phyloP scores from a whole-genome alignment of 2,797 vertebrate genomes.

The Paramormyrops hopkinsi region DNA sequence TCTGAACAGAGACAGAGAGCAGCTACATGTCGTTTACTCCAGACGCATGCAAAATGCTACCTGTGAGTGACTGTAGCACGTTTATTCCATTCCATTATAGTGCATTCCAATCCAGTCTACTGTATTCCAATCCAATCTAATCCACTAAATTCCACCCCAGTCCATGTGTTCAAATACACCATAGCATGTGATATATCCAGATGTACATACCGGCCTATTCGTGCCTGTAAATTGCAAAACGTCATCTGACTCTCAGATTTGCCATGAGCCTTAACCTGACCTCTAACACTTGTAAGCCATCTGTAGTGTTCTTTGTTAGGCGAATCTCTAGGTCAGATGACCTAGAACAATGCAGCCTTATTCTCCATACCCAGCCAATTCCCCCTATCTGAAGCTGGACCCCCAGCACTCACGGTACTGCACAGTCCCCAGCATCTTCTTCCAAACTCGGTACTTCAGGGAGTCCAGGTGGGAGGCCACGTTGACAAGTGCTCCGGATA shows the following conservation, averaged over 20 bases:
- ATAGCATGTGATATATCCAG: background rate
- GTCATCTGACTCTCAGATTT: background rate
- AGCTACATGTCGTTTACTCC: background rate
- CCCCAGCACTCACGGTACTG: slow-evolving; percentile 51
- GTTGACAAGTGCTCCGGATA: slow-evolving; percentile 46
- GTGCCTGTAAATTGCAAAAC: background rate
- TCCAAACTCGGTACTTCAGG: slow-evolving; percentile 50
- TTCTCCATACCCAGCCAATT: background rate
- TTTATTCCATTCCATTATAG: background rate
- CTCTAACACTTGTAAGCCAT: background rate
- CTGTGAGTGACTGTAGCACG: background rate
- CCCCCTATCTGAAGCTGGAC: background rate
- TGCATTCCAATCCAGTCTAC: background rate
- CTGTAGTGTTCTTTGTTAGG: background rate
- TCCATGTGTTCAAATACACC: background rate
- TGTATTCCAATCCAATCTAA: background rate
- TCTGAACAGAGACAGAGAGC: slow-evolving; percentile 35
- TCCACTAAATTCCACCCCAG: background rate
- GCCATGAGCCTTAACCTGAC: background rate
- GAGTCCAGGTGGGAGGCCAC: slow-evolving; percentile 55
- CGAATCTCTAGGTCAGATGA: background rate
- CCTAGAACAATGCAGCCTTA: background rate
- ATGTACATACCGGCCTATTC: background rate
- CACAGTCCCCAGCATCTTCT: slow-evolving; percentile 50
- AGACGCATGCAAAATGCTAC: background rate